phyloP scores from a whole-genome alignment of 2,113 vertebrate species.

The Chauna torquata region DNA sequence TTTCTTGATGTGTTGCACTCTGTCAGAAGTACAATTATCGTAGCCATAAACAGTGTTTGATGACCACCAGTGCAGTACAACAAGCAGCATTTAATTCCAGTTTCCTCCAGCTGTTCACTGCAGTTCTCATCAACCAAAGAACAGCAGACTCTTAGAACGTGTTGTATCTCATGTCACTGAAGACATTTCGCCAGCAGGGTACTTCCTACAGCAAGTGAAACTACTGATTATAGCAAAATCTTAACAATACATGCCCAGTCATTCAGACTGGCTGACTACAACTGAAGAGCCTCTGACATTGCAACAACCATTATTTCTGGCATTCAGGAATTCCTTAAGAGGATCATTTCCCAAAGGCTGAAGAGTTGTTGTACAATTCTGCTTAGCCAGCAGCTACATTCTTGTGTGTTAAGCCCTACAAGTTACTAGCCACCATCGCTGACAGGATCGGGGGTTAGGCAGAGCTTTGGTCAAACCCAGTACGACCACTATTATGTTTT shows the following conservation, averaged over 20 bases:
- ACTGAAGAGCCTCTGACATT: background rate
- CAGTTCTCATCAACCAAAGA: background rate
- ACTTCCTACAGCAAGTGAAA: background rate
- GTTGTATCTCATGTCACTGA: background rate
- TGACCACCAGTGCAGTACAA: background rate
- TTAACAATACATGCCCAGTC: accelerated
- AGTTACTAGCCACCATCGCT: accelerated
- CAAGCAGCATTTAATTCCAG: background rate
- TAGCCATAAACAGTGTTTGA: no score
- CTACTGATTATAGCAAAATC: background rate
- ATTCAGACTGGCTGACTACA: no score
- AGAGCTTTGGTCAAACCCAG: background rate
- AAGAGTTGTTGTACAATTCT: background rate
- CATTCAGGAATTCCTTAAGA: background rate
- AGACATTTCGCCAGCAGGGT: background rate
- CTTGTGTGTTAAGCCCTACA: no score
- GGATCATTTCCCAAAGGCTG: background rate
- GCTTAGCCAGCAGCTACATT: background rate
- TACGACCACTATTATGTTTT: background rate
- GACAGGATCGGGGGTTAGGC: background rate
- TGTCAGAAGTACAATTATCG: background rate
- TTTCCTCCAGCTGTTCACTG: background rate
- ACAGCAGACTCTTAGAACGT: background rate
- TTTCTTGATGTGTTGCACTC: background rate
- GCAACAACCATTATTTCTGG: background rate